Evolutionary conservation across 2,888 invertebrate genomes (phyloP).

Genomic region (Eristalinus sepulchralis): DNA sequence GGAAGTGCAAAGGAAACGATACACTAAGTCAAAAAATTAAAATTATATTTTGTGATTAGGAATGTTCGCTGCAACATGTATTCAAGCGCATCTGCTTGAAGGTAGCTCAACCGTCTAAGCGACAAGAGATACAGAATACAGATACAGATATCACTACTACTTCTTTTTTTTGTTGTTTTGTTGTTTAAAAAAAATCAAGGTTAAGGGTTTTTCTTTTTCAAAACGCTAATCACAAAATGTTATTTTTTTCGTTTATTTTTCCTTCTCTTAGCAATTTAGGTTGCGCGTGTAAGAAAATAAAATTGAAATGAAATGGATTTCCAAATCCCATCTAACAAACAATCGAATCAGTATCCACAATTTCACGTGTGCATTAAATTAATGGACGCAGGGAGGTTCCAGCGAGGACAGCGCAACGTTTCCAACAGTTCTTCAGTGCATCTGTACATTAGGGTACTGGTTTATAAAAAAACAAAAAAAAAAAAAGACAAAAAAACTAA

Average conservation of each 20-base stretch:
- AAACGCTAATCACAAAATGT: slow-evolving; percentile 80
- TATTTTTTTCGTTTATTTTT: slow-evolving; percentile 81
- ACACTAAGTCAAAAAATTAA: slow-evolving; percentile 25
- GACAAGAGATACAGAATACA: slow-evolving; percentile 10
- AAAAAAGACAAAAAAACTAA: slow-evolving; percentile 69
- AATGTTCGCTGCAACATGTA: slow-evolving; percentile 18
- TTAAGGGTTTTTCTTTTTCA: slow-evolving; percentile 74
- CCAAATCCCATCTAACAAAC: slow-evolving; percentile 65
- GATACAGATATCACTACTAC: slow-evolving; percentile 8
- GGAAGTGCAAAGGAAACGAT: slow-evolving; percentile 8
- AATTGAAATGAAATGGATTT: slow-evolving; percentile 66
- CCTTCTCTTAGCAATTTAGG: slow-evolving; percentile 81
- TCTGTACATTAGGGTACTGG: slow-evolving; percentile 80
- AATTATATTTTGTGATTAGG: slow-evolving; percentile 70
- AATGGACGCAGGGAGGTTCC: slow-evolving; percentile 70
- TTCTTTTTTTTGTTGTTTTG: slow-evolving; percentile 34
- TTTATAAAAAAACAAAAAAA: slow-evolving; percentile 76
- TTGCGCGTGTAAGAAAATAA: slow-evolving; percentile 74
- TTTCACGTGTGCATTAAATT: slow-evolving; percentile 65
- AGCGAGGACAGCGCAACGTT: slow-evolving; percentile 68
- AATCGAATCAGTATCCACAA: slow-evolving; percentile 67
- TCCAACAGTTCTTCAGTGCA: slow-evolving; percentile 73
- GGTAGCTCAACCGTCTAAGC: slow-evolving; percentile 10
- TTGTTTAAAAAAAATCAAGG: slow-evolving; percentile 37
- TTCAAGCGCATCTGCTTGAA: slow-evolving; percentile 23